These are phyloP conservation scores for Arrhopalites spinosus DNA, from an alignment of 2,888 invertebrate genomes.

Conservation along the genomic window DNA sequence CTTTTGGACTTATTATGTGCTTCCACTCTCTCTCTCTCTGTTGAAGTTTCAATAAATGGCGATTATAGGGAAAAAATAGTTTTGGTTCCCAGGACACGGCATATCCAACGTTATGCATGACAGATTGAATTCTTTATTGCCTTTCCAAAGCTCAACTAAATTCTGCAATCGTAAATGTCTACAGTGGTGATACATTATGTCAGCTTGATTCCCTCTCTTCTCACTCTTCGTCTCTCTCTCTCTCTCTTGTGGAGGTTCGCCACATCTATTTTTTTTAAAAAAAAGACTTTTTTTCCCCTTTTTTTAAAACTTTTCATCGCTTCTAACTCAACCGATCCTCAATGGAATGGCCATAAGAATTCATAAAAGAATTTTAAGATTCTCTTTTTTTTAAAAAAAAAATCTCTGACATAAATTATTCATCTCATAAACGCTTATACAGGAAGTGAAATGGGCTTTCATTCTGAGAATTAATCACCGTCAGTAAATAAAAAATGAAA, in stretches of 20 bases:
- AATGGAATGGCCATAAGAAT: background rate
- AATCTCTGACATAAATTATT: slow-evolving; percentile 25
- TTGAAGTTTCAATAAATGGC: slow-evolving; percentile 28
- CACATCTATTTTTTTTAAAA: slow-evolving; percentile 14
- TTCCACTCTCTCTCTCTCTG: background rate
- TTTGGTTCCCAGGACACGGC: slow-evolving; percentile 8
- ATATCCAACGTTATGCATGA: slow-evolving; percentile 13
- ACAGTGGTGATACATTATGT: slow-evolving; percentile 35
- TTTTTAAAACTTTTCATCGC: slow-evolving; percentile 16
- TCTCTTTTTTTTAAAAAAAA: slow-evolving; percentile 5
- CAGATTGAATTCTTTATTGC: slow-evolving; percentile 37
- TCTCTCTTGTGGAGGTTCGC: background rate
- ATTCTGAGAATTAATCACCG: background rate
- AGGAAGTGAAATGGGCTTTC: background rate
- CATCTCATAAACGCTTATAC: slow-evolving; percentile 16
- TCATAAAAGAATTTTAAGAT: background rate
- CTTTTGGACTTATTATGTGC: slow-evolving; percentile 15
- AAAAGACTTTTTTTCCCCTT: slow-evolving; percentile 5
- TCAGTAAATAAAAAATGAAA: background rate
- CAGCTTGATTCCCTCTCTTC: slow-evolving; percentile 28
- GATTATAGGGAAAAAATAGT: slow-evolving; percentile 17
- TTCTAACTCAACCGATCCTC: background rate
- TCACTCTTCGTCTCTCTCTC: background rate
- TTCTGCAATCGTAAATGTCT: slow-evolving; percentile 38
- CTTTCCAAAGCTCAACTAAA: slow-evolving; percentile 23